Percentiles rank a stretch among this genome's conserved stretches.
Conservation (phyloP, 2,113 vertebrate species). For the Leucoraja erinaceus region DNA sequence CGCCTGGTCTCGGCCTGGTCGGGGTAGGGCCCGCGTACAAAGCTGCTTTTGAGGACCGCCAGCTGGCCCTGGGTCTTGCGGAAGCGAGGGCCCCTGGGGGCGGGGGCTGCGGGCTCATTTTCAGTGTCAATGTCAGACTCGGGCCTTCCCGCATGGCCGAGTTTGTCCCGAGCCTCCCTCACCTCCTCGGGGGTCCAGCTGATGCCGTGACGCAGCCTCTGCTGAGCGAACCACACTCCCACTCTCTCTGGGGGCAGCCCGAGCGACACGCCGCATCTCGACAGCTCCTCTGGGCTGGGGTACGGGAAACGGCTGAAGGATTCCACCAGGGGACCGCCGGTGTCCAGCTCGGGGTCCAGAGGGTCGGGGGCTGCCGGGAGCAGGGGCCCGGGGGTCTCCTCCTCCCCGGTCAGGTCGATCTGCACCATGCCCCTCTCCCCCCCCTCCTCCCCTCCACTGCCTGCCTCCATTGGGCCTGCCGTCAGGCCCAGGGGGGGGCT, state of each 20-base stretch:
- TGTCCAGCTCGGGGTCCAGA: slow-evolving; percentile 78
- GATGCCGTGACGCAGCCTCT: slow-evolving; percentile 82
- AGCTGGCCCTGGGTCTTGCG: slow-evolving; percentile 66
- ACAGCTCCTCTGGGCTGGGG: slow-evolving; percentile 73
- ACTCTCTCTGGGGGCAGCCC: slow-evolving; percentile 79
- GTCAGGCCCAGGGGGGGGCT: background rate
- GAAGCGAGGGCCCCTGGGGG: slow-evolving; percentile 46
- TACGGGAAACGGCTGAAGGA: slow-evolving; percentile 84
- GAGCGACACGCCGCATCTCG: slow-evolving; percentile 62
- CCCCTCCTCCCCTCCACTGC: too few relatives aligned
- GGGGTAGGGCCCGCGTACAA: slow-evolving; percentile 59
- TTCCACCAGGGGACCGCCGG: slow-evolving; percentile 69
- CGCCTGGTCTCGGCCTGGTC: slow-evolving; percentile 53
- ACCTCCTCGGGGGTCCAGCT: slow-evolving; percentile 88
- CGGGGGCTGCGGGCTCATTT: background rate
- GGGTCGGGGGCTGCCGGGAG: slow-evolving; percentile 56
- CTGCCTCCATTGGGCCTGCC: background rate
- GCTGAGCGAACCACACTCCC: slow-evolving; percentile 86
- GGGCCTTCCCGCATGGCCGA: slow-evolving; percentile 49
- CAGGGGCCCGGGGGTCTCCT: slow-evolving; percentile 37
- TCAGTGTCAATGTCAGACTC: slow-evolving; percentile 41
- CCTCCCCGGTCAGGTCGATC: background rate
- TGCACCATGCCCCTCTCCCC: background rate
- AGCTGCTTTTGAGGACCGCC: slow-evolving; percentile 57
- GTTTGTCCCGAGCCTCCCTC: slow-evolving; percentile 70